Conservation (phyloP, 2,113 vertebrate species). For the Leucosticte australis region DNA sequence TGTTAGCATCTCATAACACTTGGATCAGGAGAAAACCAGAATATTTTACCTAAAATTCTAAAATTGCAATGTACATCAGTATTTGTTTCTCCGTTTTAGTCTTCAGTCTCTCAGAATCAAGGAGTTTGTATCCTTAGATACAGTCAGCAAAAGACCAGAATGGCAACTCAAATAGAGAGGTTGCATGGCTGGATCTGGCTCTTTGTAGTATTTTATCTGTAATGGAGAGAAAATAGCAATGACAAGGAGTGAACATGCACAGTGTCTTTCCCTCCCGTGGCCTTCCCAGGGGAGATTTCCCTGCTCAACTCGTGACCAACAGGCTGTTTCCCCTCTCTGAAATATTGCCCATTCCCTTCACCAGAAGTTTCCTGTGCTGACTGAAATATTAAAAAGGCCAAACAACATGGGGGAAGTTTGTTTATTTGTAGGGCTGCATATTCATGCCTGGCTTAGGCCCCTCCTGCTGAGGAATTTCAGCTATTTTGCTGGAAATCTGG, state of each 20-base stretch:
- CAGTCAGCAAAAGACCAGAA: neutral
- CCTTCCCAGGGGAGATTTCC: neutral
- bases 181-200: neutral
- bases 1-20: neutral
- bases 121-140: neutral
- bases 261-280: neutral
- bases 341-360: slow-evolving; percentile 7
- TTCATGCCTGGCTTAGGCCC: slow-evolving; percentile 2
- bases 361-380: slow-evolving; percentile 46
- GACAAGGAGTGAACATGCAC: neutral
- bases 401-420: neutral
- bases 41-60: neutral
- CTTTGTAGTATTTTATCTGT: neutral
- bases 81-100: neutral
- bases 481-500: slow-evolving; percentile 27
- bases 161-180: neutral
- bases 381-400: slow-evolving; percentile 33
- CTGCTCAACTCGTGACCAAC: neutral
- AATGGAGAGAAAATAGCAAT: neutral
- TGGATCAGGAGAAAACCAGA: neutral
- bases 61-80: neutral
- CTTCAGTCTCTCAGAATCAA: neutral
- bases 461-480: slow-evolving; percentile 30
- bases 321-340: slow-evolving; percentile 7
- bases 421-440: slow-evolving; percentile 30